Evolutionary conservation across 2,797 vertebrate species (phyloP).

Genomic region (Limosa lapponica): DNA sequence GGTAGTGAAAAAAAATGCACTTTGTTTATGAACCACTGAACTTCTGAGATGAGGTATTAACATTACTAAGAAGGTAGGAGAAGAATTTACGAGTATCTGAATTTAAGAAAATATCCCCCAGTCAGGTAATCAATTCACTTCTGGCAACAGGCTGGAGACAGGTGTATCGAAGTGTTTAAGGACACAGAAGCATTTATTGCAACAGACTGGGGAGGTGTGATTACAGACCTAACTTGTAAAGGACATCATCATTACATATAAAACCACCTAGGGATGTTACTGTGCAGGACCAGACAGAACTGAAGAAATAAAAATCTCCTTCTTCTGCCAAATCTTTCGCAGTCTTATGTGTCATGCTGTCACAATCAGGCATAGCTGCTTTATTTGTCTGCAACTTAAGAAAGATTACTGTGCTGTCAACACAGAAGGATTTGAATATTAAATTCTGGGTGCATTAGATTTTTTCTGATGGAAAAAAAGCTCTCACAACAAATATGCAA

Average conservation of each 20-base stretch:
- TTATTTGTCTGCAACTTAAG: neutral
- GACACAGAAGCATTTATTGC: neutral
- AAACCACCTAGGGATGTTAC: neutral
- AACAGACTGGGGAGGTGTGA: neutral
- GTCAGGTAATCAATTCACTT: neutral
- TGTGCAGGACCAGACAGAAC: neutral
- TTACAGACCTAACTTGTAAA: neutral
- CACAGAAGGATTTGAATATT: neutral
- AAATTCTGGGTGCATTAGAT: neutral
- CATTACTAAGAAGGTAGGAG: neutral
- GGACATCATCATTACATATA: neutral
- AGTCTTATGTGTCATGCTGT: neutral
- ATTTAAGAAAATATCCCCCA: neutral
- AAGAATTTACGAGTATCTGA: neutral
- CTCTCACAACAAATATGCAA: neutral
- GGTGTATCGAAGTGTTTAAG: neutral
- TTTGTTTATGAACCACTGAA: neutral
- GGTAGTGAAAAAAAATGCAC: neutral
- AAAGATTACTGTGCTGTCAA: neutral
- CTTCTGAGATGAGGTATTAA: neutral
- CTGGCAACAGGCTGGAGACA: neutral
- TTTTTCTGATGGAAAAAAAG: neutral
- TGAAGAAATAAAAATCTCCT: neutral
- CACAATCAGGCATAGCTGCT: neutral
- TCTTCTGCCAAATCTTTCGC: neutral